Conservation (phyloP, 2,797 vertebrate species). For the Eleutherodactylus coqui region DNA sequence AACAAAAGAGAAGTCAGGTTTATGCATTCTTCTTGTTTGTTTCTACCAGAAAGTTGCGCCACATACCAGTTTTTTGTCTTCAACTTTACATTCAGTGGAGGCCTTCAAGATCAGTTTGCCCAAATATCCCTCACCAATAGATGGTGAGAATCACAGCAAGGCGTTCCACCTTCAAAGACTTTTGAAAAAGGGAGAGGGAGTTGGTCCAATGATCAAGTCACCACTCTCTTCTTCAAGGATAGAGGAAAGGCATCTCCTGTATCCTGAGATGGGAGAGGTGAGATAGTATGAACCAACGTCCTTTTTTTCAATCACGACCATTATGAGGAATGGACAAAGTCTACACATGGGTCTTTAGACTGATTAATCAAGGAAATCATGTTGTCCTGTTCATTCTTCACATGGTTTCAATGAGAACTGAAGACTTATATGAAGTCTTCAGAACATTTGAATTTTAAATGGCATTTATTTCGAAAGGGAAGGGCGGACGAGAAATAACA, state of each 20-base stretch:
- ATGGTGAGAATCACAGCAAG: background rate
- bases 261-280: background rate
- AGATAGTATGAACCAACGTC: background rate
- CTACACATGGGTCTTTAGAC: background rate
- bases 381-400: background rate
- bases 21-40: too few species aligned
- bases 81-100: too few species aligned
- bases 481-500: background rate
- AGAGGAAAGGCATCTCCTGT: background rate
- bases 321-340: background rate
- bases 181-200: background rate
- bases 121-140: background rate
- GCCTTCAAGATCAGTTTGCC: background rate
- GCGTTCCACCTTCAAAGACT: background rate
- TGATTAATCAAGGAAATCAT: background rate
- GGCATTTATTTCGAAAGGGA: background rate
- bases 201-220: background rate
- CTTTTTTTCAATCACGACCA: background rate
- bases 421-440: background rate
- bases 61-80: too few species aligned
- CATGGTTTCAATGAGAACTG: background rate
- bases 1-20: too few species aligned
- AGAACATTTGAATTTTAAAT: constrained; percentile 10
- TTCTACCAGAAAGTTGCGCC: too few species aligned
- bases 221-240: background rate